Percentiles rank a stretch among this genome's conserved stretches.
phyloP scores from a whole-genome alignment of 2,888 invertebrate species.

The Abrostola triplasia region DNA sequence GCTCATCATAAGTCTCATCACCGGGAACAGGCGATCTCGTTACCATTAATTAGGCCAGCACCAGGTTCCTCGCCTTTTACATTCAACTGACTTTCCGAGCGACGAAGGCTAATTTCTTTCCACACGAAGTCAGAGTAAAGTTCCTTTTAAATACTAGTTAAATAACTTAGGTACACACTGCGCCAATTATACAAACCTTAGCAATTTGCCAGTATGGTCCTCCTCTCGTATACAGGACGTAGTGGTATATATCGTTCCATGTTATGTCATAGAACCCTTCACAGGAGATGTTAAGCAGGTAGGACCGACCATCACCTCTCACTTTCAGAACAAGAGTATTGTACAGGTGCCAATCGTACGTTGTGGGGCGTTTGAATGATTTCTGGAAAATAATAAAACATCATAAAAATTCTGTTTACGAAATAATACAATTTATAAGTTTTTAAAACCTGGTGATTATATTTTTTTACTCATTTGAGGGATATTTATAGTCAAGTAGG shows the following conservation, averaged over 20 bases:
- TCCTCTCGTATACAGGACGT: constrained; percentile 96
- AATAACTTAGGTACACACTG: constrained; percentile 2
- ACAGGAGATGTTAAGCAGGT: constrained; percentile 93
- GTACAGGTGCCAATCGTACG: constrained; percentile 93
- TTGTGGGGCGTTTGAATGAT: constrained; percentile 93
- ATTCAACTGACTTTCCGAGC: too few species aligned
- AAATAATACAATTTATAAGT: too few species aligned
- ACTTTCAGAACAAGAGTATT: constrained; percentile 93
- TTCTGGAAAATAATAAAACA: constrained; percentile 84
- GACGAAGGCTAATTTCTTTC: too few species aligned
- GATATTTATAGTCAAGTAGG: too few species aligned
- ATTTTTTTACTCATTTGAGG: too few species aligned
- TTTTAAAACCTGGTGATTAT: too few species aligned
- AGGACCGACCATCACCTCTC: constrained; percentile 98
- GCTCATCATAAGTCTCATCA: too few species aligned
- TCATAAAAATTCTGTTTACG: too few species aligned
- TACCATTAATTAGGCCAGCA: too few species aligned
- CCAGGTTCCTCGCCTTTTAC: too few species aligned
- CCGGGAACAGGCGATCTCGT: too few species aligned
- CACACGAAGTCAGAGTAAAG: too few species aligned
- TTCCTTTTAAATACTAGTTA: constrained; percentile 9
- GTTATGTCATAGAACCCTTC: constrained; percentile 94
- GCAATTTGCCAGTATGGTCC: constrained; percentile 99
- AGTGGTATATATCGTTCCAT: constrained; percentile 97
- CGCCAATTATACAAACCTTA: constrained; percentile 87